Evolutionary conservation across 2,797 vertebrate genomes (phyloP), one percentile per base, ranked within the genome.

Genomic region (Brotogeris chrysoptera): DNA sequence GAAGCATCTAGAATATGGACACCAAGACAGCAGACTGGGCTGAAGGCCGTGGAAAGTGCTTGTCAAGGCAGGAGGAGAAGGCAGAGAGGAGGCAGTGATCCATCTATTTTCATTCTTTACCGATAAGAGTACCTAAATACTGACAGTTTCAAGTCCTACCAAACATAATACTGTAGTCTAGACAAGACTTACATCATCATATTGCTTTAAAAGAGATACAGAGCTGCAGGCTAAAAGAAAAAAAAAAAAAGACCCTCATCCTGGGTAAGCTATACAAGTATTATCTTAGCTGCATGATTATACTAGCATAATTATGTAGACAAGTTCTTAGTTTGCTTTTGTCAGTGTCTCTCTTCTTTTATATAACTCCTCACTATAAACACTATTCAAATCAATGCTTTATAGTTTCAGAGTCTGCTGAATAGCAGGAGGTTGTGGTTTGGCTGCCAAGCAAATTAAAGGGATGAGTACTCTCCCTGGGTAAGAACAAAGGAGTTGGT

Each of bases 371-470:
- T 63, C 36, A 18, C 24, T 77, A 34, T 41, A 80, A 86, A 41
- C 38, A 87, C 27, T 87, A 71, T 82, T 91, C 71, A 61, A 93
- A 93, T 30, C 23, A 46, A 83, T 69, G 30, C 10, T 65, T 87
- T 89, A 66, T 49, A 41, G 13, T 65, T 94, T 89, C 68, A 69
- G 68, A 89, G 39, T 85, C 65, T 11, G 14, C 57, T 82, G 57
- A 95, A 83, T 71, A 92, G 86, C 47, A 85, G 61, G 28, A 87
- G 84, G 43, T 64, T 92, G 53, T 80, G 49, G 38, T 82, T 95
- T 15, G 4, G 32, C 78, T 94, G 91, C 84, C 74, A 87, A 90
- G 76, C 19, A 93, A 91, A 92, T 92, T 73, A 87, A 49, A 80
- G 86, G 86, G 68, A 89, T 68, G 61, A 73, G 41, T 52, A 73